Base-by-base conservation (phyloP, 2,113 vertebrate species). In the Bambusicola thoracicus region DNA sequence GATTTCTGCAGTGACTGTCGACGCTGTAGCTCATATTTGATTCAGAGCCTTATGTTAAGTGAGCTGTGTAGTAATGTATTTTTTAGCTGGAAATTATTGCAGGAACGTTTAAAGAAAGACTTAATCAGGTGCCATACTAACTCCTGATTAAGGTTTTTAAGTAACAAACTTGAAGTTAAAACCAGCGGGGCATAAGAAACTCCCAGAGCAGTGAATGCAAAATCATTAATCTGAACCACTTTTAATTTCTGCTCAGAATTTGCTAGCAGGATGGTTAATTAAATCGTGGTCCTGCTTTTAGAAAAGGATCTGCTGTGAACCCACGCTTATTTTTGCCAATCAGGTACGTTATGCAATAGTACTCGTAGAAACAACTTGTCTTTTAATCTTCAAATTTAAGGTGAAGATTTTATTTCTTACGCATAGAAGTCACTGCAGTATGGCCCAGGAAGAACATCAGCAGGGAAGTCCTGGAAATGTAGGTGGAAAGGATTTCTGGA, bases 101-200 rank as follows among this genome's bases (percentile, higher is more conserved):
- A 92, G 72, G 59, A 69, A 43, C 36, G 25, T 81, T 96, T 88
- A 86, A 72, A 95, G 84, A 89, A 97, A 80, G 55, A 62, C 68
- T 95, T 97, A 95, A 96, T 84, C 51, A 79, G 36, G 38, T 96
- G 25, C 48, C 84, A 86, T 85, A 72, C 48, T 85, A 93, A 87
- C 53, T 96, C 73, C 80, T 75, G 66, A 94, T 92, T 95, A 90
- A 92, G 32, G 79, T 94, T 93, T 84, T 95, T 83, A 97, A 90
- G 92, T 87, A 96, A 95, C 41, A 93, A 96, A 89, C 65, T 76
- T 81, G 89, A 90, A 85, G 81, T 74, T 92, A 95, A 97, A 81
- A 89, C 79, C 74, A 91, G 21, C 27, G 36, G 67, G 18, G 78
- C 30, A 14, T 78, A 51, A 87, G 83, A 68, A 92, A 92, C 63